A percentile compares a stretch with the other conserved stretches of the same genome.
Evolutionary conservation across 2,888 invertebrate genomes (phyloP).

Genomic region (Dasysyrphus tricinctus): DNA sequence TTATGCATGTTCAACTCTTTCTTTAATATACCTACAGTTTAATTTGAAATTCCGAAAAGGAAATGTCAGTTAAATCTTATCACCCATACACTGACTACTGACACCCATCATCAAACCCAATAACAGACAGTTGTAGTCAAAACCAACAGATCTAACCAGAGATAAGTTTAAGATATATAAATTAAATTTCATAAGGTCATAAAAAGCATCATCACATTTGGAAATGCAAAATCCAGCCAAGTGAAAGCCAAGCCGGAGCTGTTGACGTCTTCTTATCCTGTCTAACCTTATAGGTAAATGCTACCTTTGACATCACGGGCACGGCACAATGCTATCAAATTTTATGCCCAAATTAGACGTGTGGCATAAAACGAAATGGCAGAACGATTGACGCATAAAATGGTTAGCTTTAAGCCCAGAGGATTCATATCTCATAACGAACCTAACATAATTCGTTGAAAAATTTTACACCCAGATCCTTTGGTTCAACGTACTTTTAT

Average conservation of each 20-base stretch:
- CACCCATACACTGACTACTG: not conserved
- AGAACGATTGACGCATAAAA: constrained; percentile 48
- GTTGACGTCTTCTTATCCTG: not conserved
- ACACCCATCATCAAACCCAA: not conserved
- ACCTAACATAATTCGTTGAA: constrained; percentile 44
- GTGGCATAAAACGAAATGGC: constrained; percentile 50
- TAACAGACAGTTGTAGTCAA: not conserved
- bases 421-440: constrained; percentile 67
- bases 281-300: constrained; percentile 3
- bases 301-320: constrained; percentile 19
- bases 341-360: constrained; percentile 61
- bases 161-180: constrained; percentile 18
- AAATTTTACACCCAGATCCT: constrained; percentile 28
- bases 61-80: constrained; percentile 21
- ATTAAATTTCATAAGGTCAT: constrained; percentile 52
- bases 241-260: not conserved
- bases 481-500: not conserved
- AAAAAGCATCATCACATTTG: constrained; percentile 58
- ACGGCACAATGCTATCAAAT: constrained; percentile 41
- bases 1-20: too few species aligned
- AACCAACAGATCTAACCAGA: constrained; percentile 1
- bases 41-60: not conserved
- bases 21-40: not conserved
- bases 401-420: constrained; percentile 54
- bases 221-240: constrained; percentile 6